Conservation (phyloP, 2,888 invertebrate species). For the Parascotia fuliginaria region DNA sequence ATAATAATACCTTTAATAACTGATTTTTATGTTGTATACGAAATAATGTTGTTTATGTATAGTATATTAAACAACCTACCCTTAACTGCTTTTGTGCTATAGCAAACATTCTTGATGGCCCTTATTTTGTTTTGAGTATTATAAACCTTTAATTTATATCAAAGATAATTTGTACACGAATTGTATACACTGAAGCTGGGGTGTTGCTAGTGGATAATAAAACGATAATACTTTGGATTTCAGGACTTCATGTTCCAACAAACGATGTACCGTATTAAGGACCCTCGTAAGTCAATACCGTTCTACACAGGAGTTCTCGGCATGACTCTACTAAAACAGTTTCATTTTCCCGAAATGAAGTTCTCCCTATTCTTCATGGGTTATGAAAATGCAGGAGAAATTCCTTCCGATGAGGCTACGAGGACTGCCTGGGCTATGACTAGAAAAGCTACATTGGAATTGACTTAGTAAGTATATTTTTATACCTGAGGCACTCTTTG, state of each 20-base stretch:
- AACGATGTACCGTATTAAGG: slow-evolving; percentile 98
- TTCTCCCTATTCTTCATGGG: slow-evolving; percentile 93
- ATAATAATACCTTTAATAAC: too few species aligned
- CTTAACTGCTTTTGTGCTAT: too few species aligned
- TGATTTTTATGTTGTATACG: too few species aligned
- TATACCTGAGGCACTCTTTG: too few species aligned
- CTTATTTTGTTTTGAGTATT: too few species aligned
- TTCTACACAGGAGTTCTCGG: slow-evolving; percentile 97
- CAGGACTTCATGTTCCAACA: slow-evolving; percentile 97
- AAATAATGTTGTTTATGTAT: too few species aligned
- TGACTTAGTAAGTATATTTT: slow-evolving; percentile 97
- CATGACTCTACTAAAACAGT: slow-evolving; percentile 94
- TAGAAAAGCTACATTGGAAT: slow-evolving; percentile 94
- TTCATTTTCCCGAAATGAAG: slow-evolving; percentile 95
- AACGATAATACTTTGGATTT: slow-evolving; percentile 32
- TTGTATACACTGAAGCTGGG: too few species aligned
- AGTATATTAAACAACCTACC: too few species aligned
- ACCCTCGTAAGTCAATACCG: slow-evolving; percentile 93
- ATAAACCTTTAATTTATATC: too few species aligned
- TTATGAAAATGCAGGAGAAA: slow-evolving; percentile 91
- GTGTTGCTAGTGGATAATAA: too few species aligned
- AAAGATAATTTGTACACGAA: too few species aligned
- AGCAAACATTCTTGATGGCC: too few species aligned
- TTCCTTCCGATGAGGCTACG: slow-evolving; percentile 90
- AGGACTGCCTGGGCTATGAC: slow-evolving; percentile 92